phyloP scores from a whole-genome alignment of 2,888 invertebrate species.

The Tipula unca region DNA sequence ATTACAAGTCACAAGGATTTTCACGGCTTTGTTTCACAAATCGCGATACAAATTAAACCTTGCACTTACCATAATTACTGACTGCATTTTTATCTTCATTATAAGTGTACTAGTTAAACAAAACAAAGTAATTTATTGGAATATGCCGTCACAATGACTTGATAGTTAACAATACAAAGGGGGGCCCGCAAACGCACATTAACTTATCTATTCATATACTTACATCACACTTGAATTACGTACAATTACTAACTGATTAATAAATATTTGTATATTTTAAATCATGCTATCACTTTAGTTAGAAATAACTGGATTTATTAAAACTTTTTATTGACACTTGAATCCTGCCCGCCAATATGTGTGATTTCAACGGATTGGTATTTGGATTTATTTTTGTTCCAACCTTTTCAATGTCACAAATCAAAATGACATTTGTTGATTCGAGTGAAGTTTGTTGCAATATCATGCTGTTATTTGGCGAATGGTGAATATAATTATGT shows the following conservation, averaged over 20 bases:
- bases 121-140: background rate
- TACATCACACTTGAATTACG: background rate
- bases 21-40: background rate
- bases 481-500: background rate
- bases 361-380: background rate
- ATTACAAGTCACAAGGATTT: background rate
- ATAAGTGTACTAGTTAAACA: background rate
- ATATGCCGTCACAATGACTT: background rate
- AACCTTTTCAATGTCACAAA: too few relatives aligned
- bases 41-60: background rate
- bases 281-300: background rate
- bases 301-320: background rate
- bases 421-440: background rate
- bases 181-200: background rate
- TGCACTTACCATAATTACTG: background rate
- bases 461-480: background rate
- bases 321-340: background rate
- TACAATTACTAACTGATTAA: background rate
- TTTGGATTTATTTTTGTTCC: background rate
- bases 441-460: background rate
- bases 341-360: background rate
- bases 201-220: background rate
- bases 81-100: background rate
- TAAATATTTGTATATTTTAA: background rate
- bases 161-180: background rate